These are phyloP conservation scores for Prorops nasuta DNA, from an alignment of 1,140 invertebrate genomes.

Conservation along the genomic window DNA sequence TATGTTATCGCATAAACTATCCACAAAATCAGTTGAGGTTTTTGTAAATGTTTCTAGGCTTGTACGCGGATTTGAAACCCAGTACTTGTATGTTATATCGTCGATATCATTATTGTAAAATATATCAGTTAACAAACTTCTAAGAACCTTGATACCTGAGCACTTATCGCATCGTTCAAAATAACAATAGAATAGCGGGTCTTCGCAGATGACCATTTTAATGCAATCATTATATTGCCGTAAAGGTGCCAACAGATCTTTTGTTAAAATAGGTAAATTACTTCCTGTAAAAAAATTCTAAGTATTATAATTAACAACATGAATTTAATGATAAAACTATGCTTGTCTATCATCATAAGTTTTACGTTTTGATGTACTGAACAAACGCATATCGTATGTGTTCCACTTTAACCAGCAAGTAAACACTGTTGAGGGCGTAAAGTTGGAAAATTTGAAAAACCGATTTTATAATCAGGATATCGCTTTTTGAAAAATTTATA, in stretches of 20 bases:
- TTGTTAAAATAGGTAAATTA: slow-evolving; percentile 4
- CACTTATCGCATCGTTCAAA: background rate
- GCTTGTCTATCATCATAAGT: slow-evolving; percentile 19
- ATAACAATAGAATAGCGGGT: slow-evolving; percentile 2
- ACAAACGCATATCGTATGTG: slow-evolving; percentile 27
- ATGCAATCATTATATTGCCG: slow-evolving; percentile 10
- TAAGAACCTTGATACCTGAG: background rate
- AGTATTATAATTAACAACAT: background rate
- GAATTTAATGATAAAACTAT: background rate
- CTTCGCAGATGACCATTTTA: slow-evolving; percentile 1
- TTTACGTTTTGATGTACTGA: slow-evolving; percentile 27
- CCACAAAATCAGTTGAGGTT: slow-evolving; percentile 7
- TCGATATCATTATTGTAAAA: slow-evolving; percentile 2
- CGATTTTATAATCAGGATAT: slow-evolving; percentile 21
- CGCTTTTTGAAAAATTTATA: slow-evolving; percentile 1
- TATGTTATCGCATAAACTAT: slow-evolving; percentile 6
- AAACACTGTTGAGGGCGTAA: slow-evolving; percentile 26
- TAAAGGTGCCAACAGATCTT: background rate
- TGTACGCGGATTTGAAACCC: background rate
- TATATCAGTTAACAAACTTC: background rate
- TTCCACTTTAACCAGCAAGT: slow-evolving; percentile 20
- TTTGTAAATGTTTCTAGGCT: slow-evolving; percentile 4
- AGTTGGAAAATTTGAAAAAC: slow-evolving; percentile 22
- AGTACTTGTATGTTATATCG: background rate
- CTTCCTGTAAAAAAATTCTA: background rate